Percentiles rank a stretch among this genome's conserved stretches.
Conservation (phyloP, 2,113 vertebrate species). For the Meles meles region DNA sequence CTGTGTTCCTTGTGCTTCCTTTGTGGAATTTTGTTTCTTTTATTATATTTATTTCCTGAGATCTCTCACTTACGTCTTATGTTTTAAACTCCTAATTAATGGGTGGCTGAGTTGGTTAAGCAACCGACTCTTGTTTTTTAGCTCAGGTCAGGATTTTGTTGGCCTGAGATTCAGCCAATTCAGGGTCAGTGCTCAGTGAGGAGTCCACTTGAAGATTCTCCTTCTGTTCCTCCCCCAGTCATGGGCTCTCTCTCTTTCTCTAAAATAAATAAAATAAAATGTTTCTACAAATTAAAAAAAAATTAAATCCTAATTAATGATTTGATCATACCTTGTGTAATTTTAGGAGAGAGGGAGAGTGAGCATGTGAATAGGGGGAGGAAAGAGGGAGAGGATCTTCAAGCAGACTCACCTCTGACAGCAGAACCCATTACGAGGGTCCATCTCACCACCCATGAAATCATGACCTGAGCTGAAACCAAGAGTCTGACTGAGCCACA, state of each 20-base stretch:
- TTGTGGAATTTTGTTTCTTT: neutral
- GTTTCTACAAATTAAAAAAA: neutral
- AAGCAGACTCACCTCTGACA: neutral
- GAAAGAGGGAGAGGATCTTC: neutral
- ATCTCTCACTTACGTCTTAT: neutral
- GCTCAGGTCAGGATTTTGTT: neutral
- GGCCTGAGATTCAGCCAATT: too few relatives aligned
- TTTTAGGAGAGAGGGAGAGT: neutral
- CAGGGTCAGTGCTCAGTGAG: neutral
- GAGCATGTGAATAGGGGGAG: neutral
- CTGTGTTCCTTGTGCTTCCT: neutral
- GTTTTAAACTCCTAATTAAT: neutral
- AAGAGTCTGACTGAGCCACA: neutral
- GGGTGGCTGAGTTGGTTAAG: neutral
- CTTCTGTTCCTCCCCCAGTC: neutral
- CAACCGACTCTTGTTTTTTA: neutral
- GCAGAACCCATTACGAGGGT: rapidly evolving
- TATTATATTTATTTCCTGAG: neutral
- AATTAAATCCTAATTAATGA: neutral
- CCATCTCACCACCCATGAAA: neutral
- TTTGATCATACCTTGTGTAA: neutral
- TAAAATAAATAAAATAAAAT: neutral
- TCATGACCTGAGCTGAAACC: neutral
- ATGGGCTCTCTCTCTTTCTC: neutral
- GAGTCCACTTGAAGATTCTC: neutral